Base-by-base conservation (phyloP, 1,140 invertebrate species). In the Solen grandis region DNA sequence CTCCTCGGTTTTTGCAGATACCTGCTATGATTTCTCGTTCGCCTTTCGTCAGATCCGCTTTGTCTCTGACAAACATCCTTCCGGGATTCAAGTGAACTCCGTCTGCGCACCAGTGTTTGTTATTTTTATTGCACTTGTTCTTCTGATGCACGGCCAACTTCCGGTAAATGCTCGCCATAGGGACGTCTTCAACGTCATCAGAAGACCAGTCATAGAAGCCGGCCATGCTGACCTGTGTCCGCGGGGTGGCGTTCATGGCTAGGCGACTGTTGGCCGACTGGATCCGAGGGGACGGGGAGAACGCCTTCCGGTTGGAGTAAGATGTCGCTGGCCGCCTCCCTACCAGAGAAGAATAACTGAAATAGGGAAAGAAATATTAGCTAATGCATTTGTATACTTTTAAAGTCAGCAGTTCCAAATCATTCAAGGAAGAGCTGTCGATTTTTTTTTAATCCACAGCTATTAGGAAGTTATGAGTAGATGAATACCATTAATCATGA, bases 1-100 rank as follows among this genome's bases (percentile, higher is more conserved):
- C 86, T 14, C 88, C 85, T 41, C 89, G 72, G 69, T 90, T 90
- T 72, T 82, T 86, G 81, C 84, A 89, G 35, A 90, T 90, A 16
- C 89, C 89, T 31, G 86, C 83, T 35, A 90, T 90, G 33, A 90
- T 90, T 72, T 90, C 89, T 35, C 84, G 76, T 74, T 90, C 89
- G 2, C 89, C 89, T 76, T 88, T 88, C n/a, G 89, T 90, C 19
- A 90, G 76, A n/a, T 79, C 80, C 5, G 84, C 85, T 62, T 90
- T 89, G 72, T 89, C 87, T 29, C 86, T 59, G 2, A 88, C 29
- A 57, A 90, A 89, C 88, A 89, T 89, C 68, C 89, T 68, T 1
- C 88, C 87, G 0, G 87, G 85, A 73, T 73, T 87, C 0, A 83
- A 16, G 27, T 74, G 60, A 46, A 76, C 25, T 1, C 83, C 75